Evolutionary conservation across 2,888 invertebrate genomes (phyloP), one percentile per base, ranked within the genome.

Genomic region (Bombylius major): DNA sequence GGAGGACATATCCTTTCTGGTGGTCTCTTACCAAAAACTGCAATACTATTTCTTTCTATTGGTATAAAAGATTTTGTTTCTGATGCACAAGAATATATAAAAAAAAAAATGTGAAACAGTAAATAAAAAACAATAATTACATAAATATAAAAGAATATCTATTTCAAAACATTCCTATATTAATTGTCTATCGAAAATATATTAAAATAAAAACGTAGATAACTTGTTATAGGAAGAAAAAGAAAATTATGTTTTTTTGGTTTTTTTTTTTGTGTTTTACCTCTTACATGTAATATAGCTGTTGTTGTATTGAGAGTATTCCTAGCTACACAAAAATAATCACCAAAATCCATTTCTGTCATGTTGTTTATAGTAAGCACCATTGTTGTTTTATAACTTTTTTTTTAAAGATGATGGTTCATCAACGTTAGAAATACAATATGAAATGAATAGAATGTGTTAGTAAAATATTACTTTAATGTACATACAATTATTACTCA

Each of bases 271-370:
- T 48, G 48, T 56, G 54, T 65, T 72, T 71, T 75, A 84, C 87
- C 85, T 66, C 82, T 80, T 45, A 87, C 71, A 57, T 79, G 80
- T 60, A 88, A 79, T 54, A 79, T 78, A 14, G 90, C 93, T 68
- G 83, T 85, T 1, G 89, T 88, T 49, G 83, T 82, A 61, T 89
- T 86, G 33, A 89, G 76, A 62, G 87, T 87, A 68, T 93, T 94
- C 69, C 89, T 90, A 56, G 85, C 87, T 54, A 89, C 83, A 68
- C 94, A 94, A 68, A 87, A 83, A 72, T 92, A 94, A 60, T 81
- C 79, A 14, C 84, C 83, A 56, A 84, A 79, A 68, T 94, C 93
- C 54, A 79, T 75, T 6, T 78, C 75, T 46, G 79, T 79, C 45
- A 90, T 75, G 59, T 82, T 79, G 1, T 82, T 83, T 52, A 93